phyloP scores from a whole-genome alignment of 2,888 invertebrate genomes.

The Dicyrtomina minuta region DNA sequence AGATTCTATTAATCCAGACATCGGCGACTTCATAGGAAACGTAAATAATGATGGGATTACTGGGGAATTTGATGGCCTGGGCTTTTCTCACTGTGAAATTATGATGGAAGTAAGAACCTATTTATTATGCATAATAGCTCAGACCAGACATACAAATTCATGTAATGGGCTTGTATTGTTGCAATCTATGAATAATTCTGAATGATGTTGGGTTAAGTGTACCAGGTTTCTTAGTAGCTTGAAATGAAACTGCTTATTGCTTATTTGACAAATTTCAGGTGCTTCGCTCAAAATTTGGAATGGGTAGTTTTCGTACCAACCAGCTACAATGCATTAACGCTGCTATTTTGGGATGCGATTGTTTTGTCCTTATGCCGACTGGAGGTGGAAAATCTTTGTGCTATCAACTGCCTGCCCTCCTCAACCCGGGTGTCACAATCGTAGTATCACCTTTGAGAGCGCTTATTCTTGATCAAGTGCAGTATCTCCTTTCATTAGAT shows the following conservation, averaged over 20 bases:
- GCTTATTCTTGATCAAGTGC: slow-evolving; percentile 94
- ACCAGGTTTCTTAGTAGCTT: too few species aligned
- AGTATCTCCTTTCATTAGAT: too few species aligned
- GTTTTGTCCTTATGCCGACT: slow-evolving; percentile 97
- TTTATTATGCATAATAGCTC: too few species aligned
- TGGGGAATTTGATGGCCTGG: slow-evolving; percentile 72
- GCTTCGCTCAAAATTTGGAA: slow-evolving; percentile 79
- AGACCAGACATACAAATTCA: too few species aligned
- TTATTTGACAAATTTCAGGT: slow-evolving; percentile 56
- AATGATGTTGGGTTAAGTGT: background rate
- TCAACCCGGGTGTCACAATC: slow-evolving; percentile 83
- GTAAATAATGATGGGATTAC: slow-evolving; percentile 70
- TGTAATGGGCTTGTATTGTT: too few species aligned
- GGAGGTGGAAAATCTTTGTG: slow-evolving; percentile 94
- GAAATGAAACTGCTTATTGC: too few species aligned
- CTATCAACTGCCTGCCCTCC: slow-evolving; percentile 85
- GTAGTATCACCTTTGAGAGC: slow-evolving; percentile 87
- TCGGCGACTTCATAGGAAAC: slow-evolving; percentile 64
- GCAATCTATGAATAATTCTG: background rate
- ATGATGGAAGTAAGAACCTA: slow-evolving; percentile 62
- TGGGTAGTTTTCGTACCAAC: slow-evolving; percentile 84
- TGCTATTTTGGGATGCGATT: slow-evolving; percentile 78
- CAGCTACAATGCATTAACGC: slow-evolving; percentile 95
- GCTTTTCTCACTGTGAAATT: slow-evolving; percentile 69
- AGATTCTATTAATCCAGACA: too few species aligned